Percentiles rank a stretch among this genome's conserved stretches.
Evolutionary conservation across 2,797 vertebrate species (phyloP).

Genomic region (Emydoidea blandingii): DNA sequence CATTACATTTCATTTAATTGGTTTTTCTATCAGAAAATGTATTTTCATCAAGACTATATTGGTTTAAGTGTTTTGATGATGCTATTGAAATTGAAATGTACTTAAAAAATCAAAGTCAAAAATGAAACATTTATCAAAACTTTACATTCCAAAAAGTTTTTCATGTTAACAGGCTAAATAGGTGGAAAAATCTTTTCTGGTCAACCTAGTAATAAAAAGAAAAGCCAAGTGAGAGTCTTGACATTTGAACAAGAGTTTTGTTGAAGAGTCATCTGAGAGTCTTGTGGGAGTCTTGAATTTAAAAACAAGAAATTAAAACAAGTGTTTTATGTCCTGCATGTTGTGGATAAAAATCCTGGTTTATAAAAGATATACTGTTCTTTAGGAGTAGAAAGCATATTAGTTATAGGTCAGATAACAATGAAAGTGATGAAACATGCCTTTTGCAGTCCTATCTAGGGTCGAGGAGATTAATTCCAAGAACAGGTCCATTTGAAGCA

Average conservation of each 20-base stretch:
- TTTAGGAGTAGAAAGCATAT: slow-evolving; percentile 28
- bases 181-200: slow-evolving; percentile 8
- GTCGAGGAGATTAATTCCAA: slow-evolving; percentile 20
- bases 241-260: slow-evolving; percentile 60
- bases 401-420: neutral
- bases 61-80: neutral
- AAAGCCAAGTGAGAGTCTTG: slow-evolving; percentile 39
- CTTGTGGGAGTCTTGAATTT: slow-evolving; percentile 63
- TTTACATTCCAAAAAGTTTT: neutral
- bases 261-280: neutral
- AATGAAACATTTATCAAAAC: neutral
- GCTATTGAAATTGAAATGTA: slow-evolving; percentile 5
- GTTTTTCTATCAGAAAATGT: neutral
- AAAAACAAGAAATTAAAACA: slow-evolving; percentile 54
- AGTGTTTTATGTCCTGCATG: neutral
- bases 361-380: slow-evolving; percentile 40
- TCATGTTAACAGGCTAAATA: slow-evolving; percentile 41
- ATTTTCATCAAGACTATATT: neutral
- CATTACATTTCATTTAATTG: neutral
- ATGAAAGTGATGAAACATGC: slow-evolving; percentile 32
- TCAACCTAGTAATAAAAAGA: slow-evolving; percentile 51
- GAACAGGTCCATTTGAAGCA: neutral
- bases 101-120: neutral
- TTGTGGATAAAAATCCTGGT: slow-evolving; percentile 32
- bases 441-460: neutral